Percentiles rank a stretch among this genome's conserved stretches.
phyloP scores from a whole-genome alignment of 2,797 vertebrate genomes.

The Amblyraja radiata region DNA sequence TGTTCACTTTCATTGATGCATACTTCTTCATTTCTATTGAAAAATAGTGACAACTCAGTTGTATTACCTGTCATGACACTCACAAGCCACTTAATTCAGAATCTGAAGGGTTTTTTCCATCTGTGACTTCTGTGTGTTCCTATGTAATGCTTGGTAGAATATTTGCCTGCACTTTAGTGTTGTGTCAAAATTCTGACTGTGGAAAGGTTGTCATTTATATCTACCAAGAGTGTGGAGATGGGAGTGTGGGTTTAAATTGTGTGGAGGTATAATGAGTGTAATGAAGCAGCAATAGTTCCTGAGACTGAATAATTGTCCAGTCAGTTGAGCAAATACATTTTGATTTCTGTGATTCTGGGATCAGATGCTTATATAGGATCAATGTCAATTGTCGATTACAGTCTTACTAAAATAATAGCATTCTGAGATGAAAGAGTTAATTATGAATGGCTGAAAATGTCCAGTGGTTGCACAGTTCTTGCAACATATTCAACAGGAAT shows the following conservation, averaged over 20 bases:
- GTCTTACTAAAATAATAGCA: not conserved
- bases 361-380: not conserved
- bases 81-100: not conserved
- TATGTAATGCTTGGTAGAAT: not conserved
- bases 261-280: not conserved
- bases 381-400: not conserved
- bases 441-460: not conserved
- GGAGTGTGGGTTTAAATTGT: not conserved
- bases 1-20: not conserved
- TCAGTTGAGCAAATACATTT: not conserved
- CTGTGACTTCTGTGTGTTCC: not conserved
- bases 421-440: not conserved
- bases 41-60: not conserved
- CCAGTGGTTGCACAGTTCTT: not conserved
- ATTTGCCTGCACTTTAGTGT: not conserved
- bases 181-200: not conserved
- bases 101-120: not conserved
- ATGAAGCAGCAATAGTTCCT: not conserved
- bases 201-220: not conserved
- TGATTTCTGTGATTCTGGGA: not conserved
- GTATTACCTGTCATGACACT: not conserved
- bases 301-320: not conserved
- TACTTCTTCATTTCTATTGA: not conserved
- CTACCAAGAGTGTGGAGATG: not conserved
- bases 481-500: not conserved